These are phyloP conservation scores for Protosalanx chinensis DNA, from an alignment of 2,797 vertebrate species.

Conservation along the genomic window DNA sequence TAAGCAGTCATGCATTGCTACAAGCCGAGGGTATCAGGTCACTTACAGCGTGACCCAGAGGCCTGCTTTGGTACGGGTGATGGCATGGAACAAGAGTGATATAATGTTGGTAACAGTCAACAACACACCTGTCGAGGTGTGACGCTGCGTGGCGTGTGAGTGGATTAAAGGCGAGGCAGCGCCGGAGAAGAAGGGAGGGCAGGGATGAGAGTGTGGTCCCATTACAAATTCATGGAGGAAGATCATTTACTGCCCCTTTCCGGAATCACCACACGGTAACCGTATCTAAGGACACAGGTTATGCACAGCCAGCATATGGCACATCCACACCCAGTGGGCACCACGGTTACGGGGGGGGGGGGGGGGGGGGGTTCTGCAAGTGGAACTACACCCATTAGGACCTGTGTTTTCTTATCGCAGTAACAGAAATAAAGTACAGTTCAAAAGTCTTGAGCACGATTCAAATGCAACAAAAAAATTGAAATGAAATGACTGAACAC, in stretches of 20 bases:
- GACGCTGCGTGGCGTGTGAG: conserved; percentile 21
- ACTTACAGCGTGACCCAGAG: not conserved
- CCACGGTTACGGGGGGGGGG: too few relatives aligned
- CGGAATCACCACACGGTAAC: conserved; percentile 55
- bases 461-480: too few relatives aligned
- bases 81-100: not conserved
- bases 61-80: not conserved
- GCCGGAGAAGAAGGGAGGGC: conserved; percentile 6
- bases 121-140: conserved; percentile 3
- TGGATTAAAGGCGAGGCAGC: conserved; percentile 14
- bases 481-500: too few relatives aligned
- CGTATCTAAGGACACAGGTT: conserved; percentile 36
- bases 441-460: too few relatives aligned
- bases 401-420: too few relatives aligned
- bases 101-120: not conserved
- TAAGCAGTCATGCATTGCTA: not conserved
- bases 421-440: too few relatives aligned
- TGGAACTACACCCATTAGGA: too few relatives aligned
- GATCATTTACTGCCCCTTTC: conserved; percentile 64
- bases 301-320: not conserved
- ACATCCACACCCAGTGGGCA: not conserved
- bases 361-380: too few relatives aligned
- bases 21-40: not conserved
- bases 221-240: conserved; percentile 69
- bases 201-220: conserved; percentile 22